These are phyloP conservation scores for Cepphus grylle DNA, from an alignment of 2,113 vertebrate genomes.

Conservation along the genomic window DNA sequence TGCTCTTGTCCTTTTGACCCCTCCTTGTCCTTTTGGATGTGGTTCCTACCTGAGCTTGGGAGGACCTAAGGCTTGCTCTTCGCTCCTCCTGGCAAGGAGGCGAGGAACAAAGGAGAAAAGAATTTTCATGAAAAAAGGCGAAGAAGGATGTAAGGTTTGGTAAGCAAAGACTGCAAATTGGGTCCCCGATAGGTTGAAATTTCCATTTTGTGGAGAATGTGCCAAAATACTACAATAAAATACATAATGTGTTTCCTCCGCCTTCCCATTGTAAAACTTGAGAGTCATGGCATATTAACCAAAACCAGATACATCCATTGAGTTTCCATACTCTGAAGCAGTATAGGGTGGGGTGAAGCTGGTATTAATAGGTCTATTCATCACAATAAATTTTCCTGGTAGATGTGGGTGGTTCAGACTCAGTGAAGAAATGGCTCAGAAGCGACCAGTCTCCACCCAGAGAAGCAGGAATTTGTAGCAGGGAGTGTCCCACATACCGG, in stretches of 20 bases:
- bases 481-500: conserved; percentile 27
- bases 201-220: background rate
- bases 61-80: background rate
- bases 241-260: background rate
- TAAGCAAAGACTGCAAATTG: background rate
- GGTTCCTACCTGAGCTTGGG: background rate
- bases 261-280: conserved; percentile 52
- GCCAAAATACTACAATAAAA: conserved; percentile 25
- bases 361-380: conserved; percentile 58
- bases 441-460: conserved; percentile 49
- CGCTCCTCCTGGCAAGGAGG: background rate
- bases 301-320: conserved; percentile 42
- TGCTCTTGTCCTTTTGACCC: background rate
- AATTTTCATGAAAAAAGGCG: background rate
- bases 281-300: conserved; percentile 37
- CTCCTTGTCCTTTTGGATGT: background rate
- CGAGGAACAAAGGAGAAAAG: background rate
- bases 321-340: conserved; percentile 52
- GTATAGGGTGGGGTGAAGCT: conserved; percentile 48
- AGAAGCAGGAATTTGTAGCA: conserved; percentile 27
- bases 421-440: conserved; percentile 50
- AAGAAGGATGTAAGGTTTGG: background rate
- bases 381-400: conserved; percentile 52
- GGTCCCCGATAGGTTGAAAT: background rate
- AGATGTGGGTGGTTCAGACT: conserved; percentile 46